Base-by-base conservation (phyloP, 2,888 invertebrate genomes). In the Spisula solida region DNA sequence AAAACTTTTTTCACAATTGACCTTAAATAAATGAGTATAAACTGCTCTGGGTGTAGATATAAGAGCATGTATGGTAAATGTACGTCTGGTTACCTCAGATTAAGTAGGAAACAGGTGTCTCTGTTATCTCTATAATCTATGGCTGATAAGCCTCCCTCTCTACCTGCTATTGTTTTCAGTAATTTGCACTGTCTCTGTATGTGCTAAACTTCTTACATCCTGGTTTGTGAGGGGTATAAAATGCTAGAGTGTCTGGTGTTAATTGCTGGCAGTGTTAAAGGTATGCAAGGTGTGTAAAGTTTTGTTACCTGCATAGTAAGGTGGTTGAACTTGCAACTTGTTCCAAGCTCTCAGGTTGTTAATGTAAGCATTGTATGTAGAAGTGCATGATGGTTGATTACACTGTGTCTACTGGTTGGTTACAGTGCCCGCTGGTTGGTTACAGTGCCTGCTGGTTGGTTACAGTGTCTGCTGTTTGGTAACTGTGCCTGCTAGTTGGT, bases 61-160 rank as follows among this genome's bases (percentile, higher is more conserved):
- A 31, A 75, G 34, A 75, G 29, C 31, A 34, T 34, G 5, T 75
- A 75, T 20, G 75, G 75, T 75, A 75, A 16, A 75, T 34, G 31
- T 34, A 31, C n/a, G 75, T 31, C 75, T 75, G 75, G 75, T 31
- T 31, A 34, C 31, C 75, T 70, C 29, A 70, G 75, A 75, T 29
- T 34, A 75, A 75, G 75, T 31, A 75, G 34, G 75, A 75, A 75
- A 75, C 75, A 75, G 75, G 75, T 75, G 75, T 75, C 75, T 75
- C 8, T 34, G 34, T 75, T 75, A 75, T 75, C 75, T 31, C 10
- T 18, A 75, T 5, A 10, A 31, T 31, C 31, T 31, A 31, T 12
- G 18, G 25, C 75, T 75, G 75, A 75, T 75, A 75, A 34, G 75
- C 31, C 75, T 31, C 70, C 25, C 12, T 16, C 14, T 75, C 1